Evolutionary conservation across 2,113 vertebrate genomes (phyloP).

Genomic region (Monopterus albus): DNA sequence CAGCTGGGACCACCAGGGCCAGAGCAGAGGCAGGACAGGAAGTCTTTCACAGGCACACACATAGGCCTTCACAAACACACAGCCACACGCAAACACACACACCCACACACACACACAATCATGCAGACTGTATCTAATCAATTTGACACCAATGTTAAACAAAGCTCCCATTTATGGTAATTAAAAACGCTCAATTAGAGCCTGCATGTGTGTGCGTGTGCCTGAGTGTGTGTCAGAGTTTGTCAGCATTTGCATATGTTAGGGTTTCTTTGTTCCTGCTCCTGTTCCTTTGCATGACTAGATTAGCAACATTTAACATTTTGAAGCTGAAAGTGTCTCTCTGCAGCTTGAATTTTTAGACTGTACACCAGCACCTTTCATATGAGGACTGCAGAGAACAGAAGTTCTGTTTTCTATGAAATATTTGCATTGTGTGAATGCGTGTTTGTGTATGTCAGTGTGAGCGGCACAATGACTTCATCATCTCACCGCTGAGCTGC

Average conservation of each 20-base stretch:
- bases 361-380: neutral
- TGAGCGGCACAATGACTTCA: conserved; percentile 45
- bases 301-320: neutral
- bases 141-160: conserved; percentile 75
- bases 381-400: neutral
- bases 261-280: conserved; percentile 50
- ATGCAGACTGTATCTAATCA: conserved; percentile 71
- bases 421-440: neutral
- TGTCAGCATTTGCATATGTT: conserved; percentile 29
- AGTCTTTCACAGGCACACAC: conserved; percentile 46
- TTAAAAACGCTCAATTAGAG: conserved; percentile 68
- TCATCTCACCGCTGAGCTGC: conserved; percentile 48
- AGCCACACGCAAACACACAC: conserved; percentile 14
- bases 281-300: conserved; percentile 5
- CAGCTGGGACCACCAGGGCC: conserved; percentile 72
- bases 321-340: neutral
- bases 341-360: conserved; percentile 6
- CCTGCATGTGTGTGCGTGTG: neutral
- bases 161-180: conserved; percentile 72
- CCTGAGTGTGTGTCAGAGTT: conserved; percentile 16
- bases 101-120: conserved; percentile 34
- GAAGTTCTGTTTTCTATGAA: neutral
- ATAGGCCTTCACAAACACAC: conserved; percentile 22
- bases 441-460: neutral
- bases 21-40: conserved; percentile 60